Evolutionary conservation across 2,888 invertebrate species (phyloP), one percentile per base, ranked within the genome.

Genomic region (Sisyra nigra): DNA sequence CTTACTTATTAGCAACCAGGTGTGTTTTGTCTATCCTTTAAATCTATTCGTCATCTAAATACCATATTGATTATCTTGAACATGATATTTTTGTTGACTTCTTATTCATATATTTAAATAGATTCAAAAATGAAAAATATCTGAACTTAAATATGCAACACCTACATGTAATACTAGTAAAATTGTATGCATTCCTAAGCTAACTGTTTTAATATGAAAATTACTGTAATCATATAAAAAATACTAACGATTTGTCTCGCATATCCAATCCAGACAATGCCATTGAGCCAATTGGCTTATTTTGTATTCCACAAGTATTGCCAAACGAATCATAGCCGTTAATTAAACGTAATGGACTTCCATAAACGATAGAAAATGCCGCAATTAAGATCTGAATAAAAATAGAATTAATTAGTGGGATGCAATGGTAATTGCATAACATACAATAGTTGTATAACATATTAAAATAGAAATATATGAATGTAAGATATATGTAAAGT

Each of bases 321-420:
- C 92, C 92, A 67, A 88, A 93, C 44, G 88, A 89, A 60, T 93
- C 92, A 61, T 85, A 89, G 13, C 92, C 92, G 68, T 89, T 87
- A 47, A 89, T 79, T 34, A 92, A 72, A 48, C 89, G 71, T 53
- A 80, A 62, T 1, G 91, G 89, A 63, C 86, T 85, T 13, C 89
- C 91, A 59, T 85, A 87, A 1, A 87, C 84, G 57, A 87, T 77
- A 8, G 91, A 84, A 66, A 91, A 89, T 9, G 80, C 81, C 24
- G 86, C 86, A 50, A 88, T 76, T 50, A 84, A 71, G 53, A 87
- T 77, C 87, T 85, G 61, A 30, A 63, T 61, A 49, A 43, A 48
- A 36, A 45, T 19, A 46, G 46, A 50, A 46, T 29, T 42, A 40
- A 45, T 42, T 31, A 48, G 45, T 7, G 7, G 24, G 19, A 40